Percentiles rank a stretch among this genome's conserved stretches.
These are phyloP conservation scores for Eupithecia pulchellata DNA, from an alignment of 2,888 invertebrate genomes.

Conservation along the genomic window DNA sequence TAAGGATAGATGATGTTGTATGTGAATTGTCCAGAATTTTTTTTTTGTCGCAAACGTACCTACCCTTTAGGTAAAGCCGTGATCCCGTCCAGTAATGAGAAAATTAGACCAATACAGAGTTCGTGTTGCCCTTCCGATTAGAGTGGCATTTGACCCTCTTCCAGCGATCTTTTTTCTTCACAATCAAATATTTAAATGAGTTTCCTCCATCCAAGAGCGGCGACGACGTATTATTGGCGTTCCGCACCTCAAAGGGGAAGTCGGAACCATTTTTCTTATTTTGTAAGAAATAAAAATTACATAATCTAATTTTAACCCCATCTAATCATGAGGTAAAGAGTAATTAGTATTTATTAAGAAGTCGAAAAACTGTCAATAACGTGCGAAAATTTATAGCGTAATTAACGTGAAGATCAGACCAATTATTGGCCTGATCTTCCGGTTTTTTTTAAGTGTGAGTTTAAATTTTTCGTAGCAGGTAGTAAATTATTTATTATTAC, in stretches of 20 bases:
- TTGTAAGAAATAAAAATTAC: background rate
- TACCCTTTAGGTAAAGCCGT: background rate
- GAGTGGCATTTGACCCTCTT: slow-evolving; percentile 59
- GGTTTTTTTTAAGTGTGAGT: too few species aligned
- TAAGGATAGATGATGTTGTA: too few species aligned
- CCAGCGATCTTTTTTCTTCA: slow-evolving; percentile 63
- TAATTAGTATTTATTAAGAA: background rate
- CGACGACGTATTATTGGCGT: slow-evolving; percentile 63
- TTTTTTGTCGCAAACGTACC: too few species aligned
- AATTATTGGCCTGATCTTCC: too few species aligned
- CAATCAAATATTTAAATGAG: slow-evolving; percentile 83
- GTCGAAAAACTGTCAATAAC: background rate
- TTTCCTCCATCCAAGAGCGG: slow-evolving; percentile 68
- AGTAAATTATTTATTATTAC: too few species aligned
- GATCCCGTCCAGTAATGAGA: slow-evolving; percentile 14
- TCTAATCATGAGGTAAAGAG: background rate
- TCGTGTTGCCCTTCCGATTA: slow-evolving; percentile 66
- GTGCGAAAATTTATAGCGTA: background rate
- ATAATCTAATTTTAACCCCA: background rate
- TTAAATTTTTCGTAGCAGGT: too few species aligned
- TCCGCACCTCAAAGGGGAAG: background rate
- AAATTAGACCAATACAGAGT: slow-evolving; percentile 59
- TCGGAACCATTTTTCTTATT: slow-evolving; percentile 1
- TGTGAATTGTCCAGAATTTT: too few species aligned
- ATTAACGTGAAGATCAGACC: background rate